Evolutionary conservation across 2,797 vertebrate species (phyloP).

Genomic region (Gymnothorax javanicus): DNA sequence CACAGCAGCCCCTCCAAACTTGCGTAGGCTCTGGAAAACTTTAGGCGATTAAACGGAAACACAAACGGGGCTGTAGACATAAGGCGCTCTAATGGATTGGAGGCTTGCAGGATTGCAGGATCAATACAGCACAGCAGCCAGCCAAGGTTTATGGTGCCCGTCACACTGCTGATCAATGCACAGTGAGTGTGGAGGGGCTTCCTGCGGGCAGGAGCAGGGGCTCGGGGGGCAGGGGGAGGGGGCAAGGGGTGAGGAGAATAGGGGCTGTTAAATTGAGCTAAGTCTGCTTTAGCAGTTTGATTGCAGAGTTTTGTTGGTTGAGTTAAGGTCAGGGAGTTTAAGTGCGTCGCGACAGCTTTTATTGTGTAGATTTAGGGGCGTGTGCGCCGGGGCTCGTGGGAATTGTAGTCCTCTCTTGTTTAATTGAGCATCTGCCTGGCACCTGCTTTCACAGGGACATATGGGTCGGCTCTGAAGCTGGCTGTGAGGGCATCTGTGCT

Average conservation of each 20-base stretch:
- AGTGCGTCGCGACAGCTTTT: not conserved
- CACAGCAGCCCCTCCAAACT: slow-evolving; percentile 39
- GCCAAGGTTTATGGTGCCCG: slow-evolving; percentile 52
- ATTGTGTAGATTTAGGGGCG: not conserved
- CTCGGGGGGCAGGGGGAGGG: not conserved
- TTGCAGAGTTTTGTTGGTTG: not conserved
- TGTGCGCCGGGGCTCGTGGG: not conserved
- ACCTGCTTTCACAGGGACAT: not conserved
- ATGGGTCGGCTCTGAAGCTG: not conserved
- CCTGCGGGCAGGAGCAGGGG: not conserved
- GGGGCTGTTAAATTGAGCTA: not conserved
- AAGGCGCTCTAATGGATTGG: slow-evolving; percentile 54
- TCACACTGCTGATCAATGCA: slow-evolving; percentile 51
- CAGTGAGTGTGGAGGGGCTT: slow-evolving; percentile 37
- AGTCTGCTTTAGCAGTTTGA: not conserved
- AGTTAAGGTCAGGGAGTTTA: slow-evolving; percentile 8
- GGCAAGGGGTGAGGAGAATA: not conserved
- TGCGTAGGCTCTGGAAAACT: slow-evolving; percentile 34
- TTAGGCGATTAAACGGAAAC: slow-evolving; percentile 37
- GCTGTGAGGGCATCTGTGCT: not conserved
- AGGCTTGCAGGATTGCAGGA: slow-evolving; percentile 47
- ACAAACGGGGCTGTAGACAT: slow-evolving; percentile 48
- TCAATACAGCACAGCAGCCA: slow-evolving; percentile 56
- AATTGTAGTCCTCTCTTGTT: not conserved
- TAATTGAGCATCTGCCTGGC: not conserved